Conservation (phyloP, 2,113 vertebrate genomes). For the Donacobius atricapilla region DNA sequence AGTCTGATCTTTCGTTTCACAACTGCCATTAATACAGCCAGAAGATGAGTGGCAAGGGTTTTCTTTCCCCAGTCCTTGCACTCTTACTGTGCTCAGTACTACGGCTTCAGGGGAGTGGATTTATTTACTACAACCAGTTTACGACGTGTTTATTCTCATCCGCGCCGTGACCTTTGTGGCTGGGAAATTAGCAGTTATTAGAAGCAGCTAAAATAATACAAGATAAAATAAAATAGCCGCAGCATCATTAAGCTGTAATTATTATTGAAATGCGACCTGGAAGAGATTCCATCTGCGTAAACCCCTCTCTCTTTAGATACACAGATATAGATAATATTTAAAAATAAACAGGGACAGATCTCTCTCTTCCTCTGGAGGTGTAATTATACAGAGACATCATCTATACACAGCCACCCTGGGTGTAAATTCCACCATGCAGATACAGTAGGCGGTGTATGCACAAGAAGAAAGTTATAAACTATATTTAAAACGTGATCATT, state of each 20-base stretch:
- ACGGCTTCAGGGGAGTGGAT: not conserved
- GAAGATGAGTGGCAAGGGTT: not conserved
- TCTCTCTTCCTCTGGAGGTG: slow-evolving; percentile 27
- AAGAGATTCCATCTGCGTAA: not conserved
- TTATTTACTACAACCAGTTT: slow-evolving; percentile 21
- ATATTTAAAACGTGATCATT: slow-evolving; percentile 35
- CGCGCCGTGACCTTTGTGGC: not conserved
- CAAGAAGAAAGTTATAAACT: slow-evolving; percentile 14
- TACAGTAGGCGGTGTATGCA: not conserved
- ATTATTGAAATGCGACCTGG: slow-evolving; percentile 1
- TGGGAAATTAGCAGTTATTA: slow-evolving; percentile 22
- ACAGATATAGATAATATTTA: not conserved
- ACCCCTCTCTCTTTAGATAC: not conserved
- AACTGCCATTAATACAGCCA: not conserved
- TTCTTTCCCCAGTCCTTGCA: not conserved
- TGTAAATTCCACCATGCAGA: not conserved
- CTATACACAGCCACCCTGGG: not conserved
- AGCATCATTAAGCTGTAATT: not conserved
- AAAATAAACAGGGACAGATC: slow-evolving; percentile 22
- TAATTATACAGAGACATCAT: slow-evolving; percentile 48
- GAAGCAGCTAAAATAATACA: not conserved
- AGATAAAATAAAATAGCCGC: not conserved
- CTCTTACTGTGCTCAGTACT: not conserved
- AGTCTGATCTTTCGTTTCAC: not conserved
- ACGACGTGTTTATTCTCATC: not conserved